These are phyloP conservation scores for Alviniconcha marisindica DNA, from an alignment of 1,140 invertebrate genomes.

Conservation along the genomic window DNA sequence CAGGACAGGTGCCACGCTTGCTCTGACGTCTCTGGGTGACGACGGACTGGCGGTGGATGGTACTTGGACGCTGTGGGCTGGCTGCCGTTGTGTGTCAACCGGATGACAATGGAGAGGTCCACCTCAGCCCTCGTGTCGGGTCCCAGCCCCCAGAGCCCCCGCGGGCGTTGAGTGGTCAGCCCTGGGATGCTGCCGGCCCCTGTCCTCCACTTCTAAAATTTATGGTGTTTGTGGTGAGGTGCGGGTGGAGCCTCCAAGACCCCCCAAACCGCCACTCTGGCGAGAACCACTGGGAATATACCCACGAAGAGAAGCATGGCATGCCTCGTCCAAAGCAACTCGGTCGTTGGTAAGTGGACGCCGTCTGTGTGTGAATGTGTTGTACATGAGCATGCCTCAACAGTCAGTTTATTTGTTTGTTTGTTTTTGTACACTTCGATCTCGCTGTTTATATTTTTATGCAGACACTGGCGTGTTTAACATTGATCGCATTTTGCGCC, in stretches of 20 bases:
- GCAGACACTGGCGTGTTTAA: too few relatives aligned
- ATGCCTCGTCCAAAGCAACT: slow-evolving; percentile 11
- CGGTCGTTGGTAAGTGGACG: slow-evolving; percentile 1
- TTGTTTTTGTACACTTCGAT: too few relatives aligned
- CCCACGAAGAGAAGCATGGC: slow-evolving; percentile 29
- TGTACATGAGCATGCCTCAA: too few relatives aligned
- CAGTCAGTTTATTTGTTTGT: too few relatives aligned
- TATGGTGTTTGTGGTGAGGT: slow-evolving; percentile 27
- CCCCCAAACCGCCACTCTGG: slow-evolving; percentile 33
- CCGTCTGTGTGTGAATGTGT: not conserved
- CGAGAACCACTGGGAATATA: slow-evolving; percentile 27
- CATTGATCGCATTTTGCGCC: too few relatives aligned
- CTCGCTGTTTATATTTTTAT: too few relatives aligned
- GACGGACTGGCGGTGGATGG: too few relatives aligned
- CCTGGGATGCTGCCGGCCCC: not conserved
- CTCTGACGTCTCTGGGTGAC: too few relatives aligned
- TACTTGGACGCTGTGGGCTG: too few relatives aligned
- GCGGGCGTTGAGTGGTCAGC: not conserved
- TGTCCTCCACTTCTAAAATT: not conserved
- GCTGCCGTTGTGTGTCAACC: too few relatives aligned
- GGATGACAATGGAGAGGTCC: too few relatives aligned
- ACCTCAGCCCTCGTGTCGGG: not conserved
- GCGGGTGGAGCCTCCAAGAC: not conserved
- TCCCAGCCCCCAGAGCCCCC: not conserved
- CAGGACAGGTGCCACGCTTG: too few relatives aligned